Percentiles rank a stretch among this genome's conserved stretches.
Conservation (phyloP, 1,140 invertebrate genomes). For the Hirudo medicinalis region DNA sequence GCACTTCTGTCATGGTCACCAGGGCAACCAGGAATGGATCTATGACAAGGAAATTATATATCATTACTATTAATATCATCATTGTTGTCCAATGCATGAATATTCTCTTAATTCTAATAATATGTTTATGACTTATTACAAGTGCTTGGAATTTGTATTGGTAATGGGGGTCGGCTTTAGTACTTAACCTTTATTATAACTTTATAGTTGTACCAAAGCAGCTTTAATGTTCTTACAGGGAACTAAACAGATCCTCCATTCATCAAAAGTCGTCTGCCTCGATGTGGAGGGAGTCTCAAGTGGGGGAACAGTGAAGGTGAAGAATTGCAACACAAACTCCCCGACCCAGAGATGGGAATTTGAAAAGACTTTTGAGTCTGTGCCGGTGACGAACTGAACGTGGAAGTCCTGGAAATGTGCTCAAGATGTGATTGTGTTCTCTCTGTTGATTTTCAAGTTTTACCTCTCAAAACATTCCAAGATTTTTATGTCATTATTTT, state of each 20-base stretch:
- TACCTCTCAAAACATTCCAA: not conserved
- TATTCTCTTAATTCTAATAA: no score
- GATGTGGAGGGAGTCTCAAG: slow-evolving; percentile 27
- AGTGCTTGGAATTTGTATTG: not conserved
- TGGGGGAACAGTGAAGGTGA: slow-evolving; percentile 26
- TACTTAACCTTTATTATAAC: not conserved
- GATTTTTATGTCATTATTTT: not conserved
- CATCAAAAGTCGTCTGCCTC: slow-evolving; percentile 28
- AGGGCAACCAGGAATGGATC: slow-evolving; percentile 21
- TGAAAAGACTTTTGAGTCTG: not conserved
- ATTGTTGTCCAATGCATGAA: not conserved
- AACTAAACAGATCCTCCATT: slow-evolving; percentile 27
- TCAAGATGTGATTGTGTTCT: not conserved
- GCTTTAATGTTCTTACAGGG: slow-evolving; percentile 22
- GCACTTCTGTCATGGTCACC: slow-evolving; percentile 17
- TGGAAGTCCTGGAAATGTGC: not conserved
- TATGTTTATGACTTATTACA: not conserved
- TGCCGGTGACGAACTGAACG: not conserved
- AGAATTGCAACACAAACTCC: slow-evolving; percentile 28
- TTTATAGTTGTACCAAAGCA: not conserved
- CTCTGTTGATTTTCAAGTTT: not conserved
- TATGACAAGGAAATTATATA: slow-evolving; percentile 3
- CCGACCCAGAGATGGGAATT: slow-evolving; percentile 32
- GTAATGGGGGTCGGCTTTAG: not conserved
- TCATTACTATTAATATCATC: not conserved